A percentile compares a stretch with the other conserved stretches of the same genome.
Evolutionary conservation across 2,797 vertebrate genomes (phyloP).

Genomic region (Ispidina picta): DNA sequence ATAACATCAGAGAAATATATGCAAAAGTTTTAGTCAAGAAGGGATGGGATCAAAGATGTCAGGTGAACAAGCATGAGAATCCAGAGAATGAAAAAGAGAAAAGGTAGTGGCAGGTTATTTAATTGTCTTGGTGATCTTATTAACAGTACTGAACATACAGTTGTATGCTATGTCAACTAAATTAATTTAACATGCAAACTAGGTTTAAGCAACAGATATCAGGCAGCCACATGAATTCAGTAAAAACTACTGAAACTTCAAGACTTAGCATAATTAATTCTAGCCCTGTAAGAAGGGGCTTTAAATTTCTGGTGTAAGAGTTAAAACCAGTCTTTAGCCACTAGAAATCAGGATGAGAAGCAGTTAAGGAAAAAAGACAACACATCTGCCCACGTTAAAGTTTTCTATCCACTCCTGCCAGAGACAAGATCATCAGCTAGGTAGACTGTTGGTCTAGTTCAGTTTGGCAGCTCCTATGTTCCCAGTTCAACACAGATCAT

Average conservation of each 20-base stretch:
- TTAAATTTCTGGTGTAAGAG: not conserved
- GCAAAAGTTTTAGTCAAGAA: not conserved
- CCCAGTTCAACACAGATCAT: not conserved
- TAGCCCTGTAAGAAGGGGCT: not conserved
- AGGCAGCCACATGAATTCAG: not conserved
- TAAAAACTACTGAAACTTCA: not conserved
- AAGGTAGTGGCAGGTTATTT: not conserved
- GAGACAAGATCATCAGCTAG: not conserved
- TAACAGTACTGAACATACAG: not conserved
- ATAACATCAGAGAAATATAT: conserved; percentile 5
- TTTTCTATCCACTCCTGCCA: not conserved
- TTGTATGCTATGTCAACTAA: not conserved
- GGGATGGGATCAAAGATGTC: not conserved
- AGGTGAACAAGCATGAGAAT: not conserved
- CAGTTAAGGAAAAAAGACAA: not conserved
- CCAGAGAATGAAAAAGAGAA: not conserved
- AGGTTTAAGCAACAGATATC: not conserved
- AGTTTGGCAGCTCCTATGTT: not conserved
- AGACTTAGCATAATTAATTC: not conserved
- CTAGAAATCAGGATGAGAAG: not conserved
- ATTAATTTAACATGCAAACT: not conserved
- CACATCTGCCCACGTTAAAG: not conserved
- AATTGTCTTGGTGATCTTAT: not conserved
- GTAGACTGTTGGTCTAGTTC: not conserved
- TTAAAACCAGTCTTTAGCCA: not conserved